Conservation (phyloP, 2,888 invertebrate genomes). For the Horisme vitalbata region DNA sequence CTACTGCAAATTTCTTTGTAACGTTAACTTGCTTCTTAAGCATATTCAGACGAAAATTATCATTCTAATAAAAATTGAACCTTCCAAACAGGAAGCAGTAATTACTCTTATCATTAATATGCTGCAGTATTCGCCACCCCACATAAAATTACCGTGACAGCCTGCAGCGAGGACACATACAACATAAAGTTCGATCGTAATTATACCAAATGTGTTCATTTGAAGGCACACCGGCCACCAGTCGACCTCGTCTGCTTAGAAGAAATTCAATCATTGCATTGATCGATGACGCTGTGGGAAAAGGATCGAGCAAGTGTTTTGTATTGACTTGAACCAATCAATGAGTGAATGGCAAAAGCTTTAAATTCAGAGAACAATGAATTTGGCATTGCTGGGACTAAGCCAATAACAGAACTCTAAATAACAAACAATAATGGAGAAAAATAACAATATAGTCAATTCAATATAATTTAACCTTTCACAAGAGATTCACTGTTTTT, state of each 20-base stretch:
- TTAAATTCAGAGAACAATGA: too few relatives aligned
- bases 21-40: too few relatives aligned
- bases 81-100: constrained; percentile 2
- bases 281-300: constrained; percentile 55
- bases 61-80: neutral
- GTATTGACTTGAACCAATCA: neutral
- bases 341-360: too few relatives aligned
- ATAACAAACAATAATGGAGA: too few relatives aligned
- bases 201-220: constrained; percentile 77
- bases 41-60: too few relatives aligned
- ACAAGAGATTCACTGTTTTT: too few relatives aligned
- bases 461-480: too few relatives aligned
- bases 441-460: too few relatives aligned
- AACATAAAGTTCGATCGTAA: constrained; percentile 70
- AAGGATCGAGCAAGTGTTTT: too few relatives aligned
- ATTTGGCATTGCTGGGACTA: too few relatives aligned
- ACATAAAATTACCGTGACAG: constrained; percentile 44
- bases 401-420: too few relatives aligned
- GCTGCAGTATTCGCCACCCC: constrained; percentile 17
- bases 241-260: constrained; percentile 65
- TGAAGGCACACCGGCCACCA: constrained; percentile 70
- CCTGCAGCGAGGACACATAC: constrained; percentile 67
- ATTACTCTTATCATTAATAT: constrained; percentile 6
- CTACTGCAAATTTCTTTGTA: too few relatives aligned
- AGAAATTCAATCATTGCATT: constrained; percentile 66